phyloP scores from a whole-genome alignment of 2,888 invertebrate genomes.

The Trisateles emortualis region DNA sequence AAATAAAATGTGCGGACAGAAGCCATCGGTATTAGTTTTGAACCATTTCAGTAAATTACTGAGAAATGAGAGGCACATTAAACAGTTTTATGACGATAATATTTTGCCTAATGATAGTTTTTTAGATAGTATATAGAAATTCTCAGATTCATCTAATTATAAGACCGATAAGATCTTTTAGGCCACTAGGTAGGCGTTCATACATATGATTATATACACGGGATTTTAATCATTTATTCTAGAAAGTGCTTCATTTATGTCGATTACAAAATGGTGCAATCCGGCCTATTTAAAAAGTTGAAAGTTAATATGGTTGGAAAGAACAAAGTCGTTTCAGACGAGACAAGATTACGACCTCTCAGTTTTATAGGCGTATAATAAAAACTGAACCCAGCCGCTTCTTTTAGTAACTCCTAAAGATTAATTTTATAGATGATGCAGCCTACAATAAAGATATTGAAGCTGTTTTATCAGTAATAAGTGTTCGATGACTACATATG shows the following conservation, averaged over 20 bases:
- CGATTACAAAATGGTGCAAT: slow-evolving; percentile 70
- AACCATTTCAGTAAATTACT: slow-evolving; percentile 45
- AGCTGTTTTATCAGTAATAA: slow-evolving; percentile 47
- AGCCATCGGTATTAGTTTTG: slow-evolving; percentile 48
- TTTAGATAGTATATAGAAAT: slow-evolving; percentile 14
- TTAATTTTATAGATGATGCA: slow-evolving; percentile 65
- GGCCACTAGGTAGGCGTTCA: slow-evolving; percentile 2
- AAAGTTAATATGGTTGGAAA: slow-evolving; percentile 54
- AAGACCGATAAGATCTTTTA: slow-evolving; percentile 20
- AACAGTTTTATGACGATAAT: slow-evolving; percentile 32
- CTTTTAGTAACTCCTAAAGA: slow-evolving; percentile 70
- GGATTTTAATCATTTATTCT: slow-evolving; percentile 40
- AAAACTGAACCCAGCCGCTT: slow-evolving; percentile 73
- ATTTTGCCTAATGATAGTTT: slow-evolving; percentile 24
- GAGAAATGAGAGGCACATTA: slow-evolving; percentile 32
- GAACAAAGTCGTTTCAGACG: slow-evolving; percentile 54
- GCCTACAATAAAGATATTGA: slow-evolving; percentile 64
- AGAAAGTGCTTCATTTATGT: slow-evolving; percentile 60
- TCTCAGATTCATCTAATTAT: slow-evolving; percentile 27
- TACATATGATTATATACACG: slow-evolving; percentile 12
- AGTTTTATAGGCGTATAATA: slow-evolving; percentile 75
- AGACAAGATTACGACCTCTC: slow-evolving; percentile 72
- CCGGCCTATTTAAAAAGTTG: slow-evolving; percentile 62
- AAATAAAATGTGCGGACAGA: slow-evolving; percentile 76
- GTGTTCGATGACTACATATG: slow-evolving; percentile 19